phyloP scores from a whole-genome alignment of 2,888 invertebrate species.

The Danaus chrysippus region DNA sequence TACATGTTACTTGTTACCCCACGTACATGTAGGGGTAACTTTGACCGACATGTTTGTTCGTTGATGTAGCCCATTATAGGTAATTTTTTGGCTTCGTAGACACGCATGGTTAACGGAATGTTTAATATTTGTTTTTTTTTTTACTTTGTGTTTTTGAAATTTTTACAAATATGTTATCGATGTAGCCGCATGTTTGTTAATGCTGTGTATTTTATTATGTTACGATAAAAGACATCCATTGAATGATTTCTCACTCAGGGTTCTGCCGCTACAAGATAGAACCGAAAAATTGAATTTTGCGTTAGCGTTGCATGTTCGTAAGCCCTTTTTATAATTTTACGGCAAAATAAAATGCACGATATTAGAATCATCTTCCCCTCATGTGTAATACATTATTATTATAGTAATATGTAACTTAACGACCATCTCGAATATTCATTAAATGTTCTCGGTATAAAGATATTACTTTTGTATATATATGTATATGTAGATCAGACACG shows the following conservation, averaged over 20 bases:
- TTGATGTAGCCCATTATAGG: neutral
- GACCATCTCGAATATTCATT: too few relatives aligned
- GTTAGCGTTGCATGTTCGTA: slow-evolving; percentile 28
- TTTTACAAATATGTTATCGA: neutral
- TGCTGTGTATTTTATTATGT: slow-evolving; percentile 5
- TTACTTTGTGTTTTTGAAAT: too few relatives aligned
- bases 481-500: too few relatives aligned
- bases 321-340: slow-evolving; percentile 9
- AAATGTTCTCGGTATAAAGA: too few relatives aligned
- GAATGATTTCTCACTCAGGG: slow-evolving; percentile 22
- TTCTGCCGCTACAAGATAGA: slow-evolving; percentile 24
- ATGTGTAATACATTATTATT: too few relatives aligned
- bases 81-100: too few relatives aligned
- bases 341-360: slow-evolving; percentile 8
- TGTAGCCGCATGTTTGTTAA: slow-evolving; percentile 1
- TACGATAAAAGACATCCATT: neutral
- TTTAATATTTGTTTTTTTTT: too few relatives aligned
- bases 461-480: too few relatives aligned
- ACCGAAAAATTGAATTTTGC: slow-evolving; percentile 23
- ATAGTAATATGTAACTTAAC: too few relatives aligned
- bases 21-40: neutral
- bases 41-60: neutral
- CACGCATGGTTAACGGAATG: too few relatives aligned
- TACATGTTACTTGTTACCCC: neutral
- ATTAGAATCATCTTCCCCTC: neutral